Evolutionary conservation across 2,113 vertebrate species (phyloP).

Genomic region (Mormyrus lacerda): DNA sequence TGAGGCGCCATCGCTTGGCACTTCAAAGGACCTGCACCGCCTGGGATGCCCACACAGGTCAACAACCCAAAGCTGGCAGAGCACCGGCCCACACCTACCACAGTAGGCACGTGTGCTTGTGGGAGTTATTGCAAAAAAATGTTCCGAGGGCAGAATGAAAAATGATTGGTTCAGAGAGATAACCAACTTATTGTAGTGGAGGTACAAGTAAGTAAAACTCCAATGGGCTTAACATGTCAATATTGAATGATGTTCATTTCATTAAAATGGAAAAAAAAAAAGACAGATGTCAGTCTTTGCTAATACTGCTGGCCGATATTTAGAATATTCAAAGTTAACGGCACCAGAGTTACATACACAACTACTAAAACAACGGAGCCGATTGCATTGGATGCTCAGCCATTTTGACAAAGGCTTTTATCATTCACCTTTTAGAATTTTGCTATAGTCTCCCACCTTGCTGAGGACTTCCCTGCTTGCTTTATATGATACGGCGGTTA

Average conservation of each 20-base stretch:
- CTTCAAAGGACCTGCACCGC: constrained; percentile 9
- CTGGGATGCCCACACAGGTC: not conserved
- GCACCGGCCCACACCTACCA: not conserved
- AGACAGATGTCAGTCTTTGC: not conserved
- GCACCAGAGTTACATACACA: not conserved
- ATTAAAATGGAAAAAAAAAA: too few species aligned
- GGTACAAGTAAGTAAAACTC: too few species aligned
- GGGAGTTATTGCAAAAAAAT: too few species aligned
- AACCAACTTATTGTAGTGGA: too few species aligned
- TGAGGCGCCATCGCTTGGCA: constrained; percentile 15
- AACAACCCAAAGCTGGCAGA: not conserved
- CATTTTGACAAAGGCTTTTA: not conserved
- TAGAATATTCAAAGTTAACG: not conserved
- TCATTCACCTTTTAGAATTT: not conserved
- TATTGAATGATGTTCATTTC: not conserved
- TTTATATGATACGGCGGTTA: not conserved
- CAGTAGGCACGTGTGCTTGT: too few species aligned
- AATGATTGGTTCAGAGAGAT: too few species aligned
- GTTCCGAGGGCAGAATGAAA: too few species aligned
- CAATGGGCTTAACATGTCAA: not conserved
- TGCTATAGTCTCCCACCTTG: not conserved
- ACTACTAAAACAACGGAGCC: not conserved
- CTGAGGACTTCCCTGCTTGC: not conserved
- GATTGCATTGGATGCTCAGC: not conserved
- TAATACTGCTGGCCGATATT: not conserved